phyloP scores from a whole-genome alignment of 2,113 vertebrate genomes.

The Elgaria multicarinata region DNA sequence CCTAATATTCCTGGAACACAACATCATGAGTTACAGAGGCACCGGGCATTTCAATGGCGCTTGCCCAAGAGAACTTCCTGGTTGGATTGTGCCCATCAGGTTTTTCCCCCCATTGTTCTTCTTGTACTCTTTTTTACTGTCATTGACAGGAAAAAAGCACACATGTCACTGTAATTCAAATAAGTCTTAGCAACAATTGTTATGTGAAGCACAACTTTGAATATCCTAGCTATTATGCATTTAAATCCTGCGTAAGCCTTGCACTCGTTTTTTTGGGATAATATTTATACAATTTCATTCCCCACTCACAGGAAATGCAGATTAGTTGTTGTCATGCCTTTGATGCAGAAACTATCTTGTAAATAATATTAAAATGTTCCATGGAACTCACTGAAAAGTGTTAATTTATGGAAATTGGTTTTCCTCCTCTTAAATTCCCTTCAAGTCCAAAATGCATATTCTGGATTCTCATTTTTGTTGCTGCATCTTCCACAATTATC shows the following conservation, averaged over 20 bases:
- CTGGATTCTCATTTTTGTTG: conserved; percentile 59
- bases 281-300: conserved; percentile 76
- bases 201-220: conserved; percentile 64
- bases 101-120: background rate
- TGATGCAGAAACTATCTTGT: conserved; percentile 78
- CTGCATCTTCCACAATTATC: conserved; percentile 44
- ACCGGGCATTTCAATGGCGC: background rate
- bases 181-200: conserved; percentile 52
- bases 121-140: background rate
- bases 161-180: conserved; percentile 36
- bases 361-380: conserved; percentile 83
- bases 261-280: conserved; percentile 71
- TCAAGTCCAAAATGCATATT: conserved; percentile 73
- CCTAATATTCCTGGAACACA: background rate
- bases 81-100: background rate
- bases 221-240: conserved; percentile 61
- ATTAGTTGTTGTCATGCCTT: conserved; percentile 72
- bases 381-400: conserved; percentile 74
- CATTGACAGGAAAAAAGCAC: background rate
- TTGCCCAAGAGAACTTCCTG: background rate
- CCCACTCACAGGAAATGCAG: conserved; percentile 78
- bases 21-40: background rate
- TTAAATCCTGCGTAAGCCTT: conserved; percentile 64
- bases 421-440: conserved; percentile 64
- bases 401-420: conserved; percentile 79